Base-by-base conservation (phyloP, 2,113 vertebrate genomes). In the Etia nguti region DNA sequence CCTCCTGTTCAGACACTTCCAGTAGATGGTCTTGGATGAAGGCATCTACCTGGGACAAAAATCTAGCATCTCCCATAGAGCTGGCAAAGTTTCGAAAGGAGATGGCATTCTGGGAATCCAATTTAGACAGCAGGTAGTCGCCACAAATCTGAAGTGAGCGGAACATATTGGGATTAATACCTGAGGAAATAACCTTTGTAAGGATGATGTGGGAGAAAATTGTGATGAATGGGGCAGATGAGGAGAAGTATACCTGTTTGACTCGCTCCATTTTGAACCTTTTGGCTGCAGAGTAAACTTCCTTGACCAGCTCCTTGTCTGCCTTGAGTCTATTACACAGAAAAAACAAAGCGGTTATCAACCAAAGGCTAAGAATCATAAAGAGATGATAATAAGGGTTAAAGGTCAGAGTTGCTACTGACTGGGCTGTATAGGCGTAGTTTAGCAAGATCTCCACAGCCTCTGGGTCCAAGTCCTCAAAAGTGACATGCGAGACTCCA, bases 351-450 rank as follows among this genome's bases (percentile, higher is more conserved):
- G 2, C 41, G 4, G 6, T 55, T 65, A 60, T 80, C 48, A 73
- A 43, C 24, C 22, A 79, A 79, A 85, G 83, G 18, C 8, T 60
- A 22, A 88, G 15, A 34, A 70, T 54, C 26, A 20, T 75, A 5
- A 7, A 18, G 10, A 9, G 18, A 87, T 24, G 56, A 38, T 18
- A 4, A 18, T 77, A 18, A 5, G 15, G 3, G 48, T 34, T 7
- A 75, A 85, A 65, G 55, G 31, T 2, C 12, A 82, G 70, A 84
- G 13, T 43, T 15, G 52, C 29, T 89, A 98, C 98, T 97, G 91
- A 99, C 99, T 99, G 98, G 93, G 99, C 98, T 95, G 99, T 99
- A 52, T 99, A 99, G 89, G 98, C 98, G 6, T 99, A 99, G 96
- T 98, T 99, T 88, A 99, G 92, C 86, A 99, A 95, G 91, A 99